Evolutionary conservation across 1,140 invertebrate species (phyloP).

Genomic region (Aphaenogaster ashmeadi): DNA sequence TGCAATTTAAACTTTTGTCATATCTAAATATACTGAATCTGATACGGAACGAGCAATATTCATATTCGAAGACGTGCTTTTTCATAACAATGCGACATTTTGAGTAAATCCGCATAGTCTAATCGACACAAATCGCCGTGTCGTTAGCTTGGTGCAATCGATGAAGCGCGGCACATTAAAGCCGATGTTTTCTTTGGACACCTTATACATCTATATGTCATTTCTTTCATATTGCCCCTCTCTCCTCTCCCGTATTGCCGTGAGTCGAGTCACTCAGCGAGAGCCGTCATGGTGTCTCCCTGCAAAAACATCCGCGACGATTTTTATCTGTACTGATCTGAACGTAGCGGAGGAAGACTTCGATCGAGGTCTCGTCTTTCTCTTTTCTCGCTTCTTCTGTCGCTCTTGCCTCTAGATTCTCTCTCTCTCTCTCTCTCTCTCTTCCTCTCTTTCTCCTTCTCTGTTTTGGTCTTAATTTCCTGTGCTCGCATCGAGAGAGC

Average conservation of each 20-base stretch:
- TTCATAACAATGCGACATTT: background rate
- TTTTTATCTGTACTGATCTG: slow-evolving; percentile 76
- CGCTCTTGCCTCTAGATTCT: slow-evolving; percentile 4
- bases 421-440: background rate
- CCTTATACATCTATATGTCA: slow-evolving; percentile 50
- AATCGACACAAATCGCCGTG: background rate
- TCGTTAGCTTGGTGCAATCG: background rate
- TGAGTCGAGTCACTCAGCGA: slow-evolving; percentile 29
- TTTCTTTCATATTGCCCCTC: slow-evolving; percentile 29
- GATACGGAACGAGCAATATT: background rate
- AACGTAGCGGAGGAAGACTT: slow-evolving; percentile 68
- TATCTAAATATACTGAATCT: background rate
- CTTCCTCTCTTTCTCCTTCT: slow-evolving; percentile 38
- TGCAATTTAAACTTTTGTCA: background rate
- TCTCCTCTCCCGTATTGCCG: background rate
- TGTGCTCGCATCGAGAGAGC: slow-evolving; percentile 68
- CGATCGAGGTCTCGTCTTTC: slow-evolving; percentile 63
- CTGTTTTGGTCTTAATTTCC: slow-evolving; percentile 77
- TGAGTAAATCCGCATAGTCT: background rate
- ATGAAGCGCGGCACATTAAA: slow-evolving; percentile 47
- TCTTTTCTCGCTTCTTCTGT: slow-evolving; percentile 47
- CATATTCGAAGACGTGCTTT: background rate
- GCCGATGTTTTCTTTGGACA: slow-evolving; percentile 50
- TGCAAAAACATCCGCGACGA: slow-evolving; percentile 79
- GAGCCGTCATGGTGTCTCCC: slow-evolving; percentile 51